These are phyloP conservation scores for Centropyge bicolor DNA, from an alignment of 2,797 vertebrate genomes.

Conservation along the genomic window DNA sequence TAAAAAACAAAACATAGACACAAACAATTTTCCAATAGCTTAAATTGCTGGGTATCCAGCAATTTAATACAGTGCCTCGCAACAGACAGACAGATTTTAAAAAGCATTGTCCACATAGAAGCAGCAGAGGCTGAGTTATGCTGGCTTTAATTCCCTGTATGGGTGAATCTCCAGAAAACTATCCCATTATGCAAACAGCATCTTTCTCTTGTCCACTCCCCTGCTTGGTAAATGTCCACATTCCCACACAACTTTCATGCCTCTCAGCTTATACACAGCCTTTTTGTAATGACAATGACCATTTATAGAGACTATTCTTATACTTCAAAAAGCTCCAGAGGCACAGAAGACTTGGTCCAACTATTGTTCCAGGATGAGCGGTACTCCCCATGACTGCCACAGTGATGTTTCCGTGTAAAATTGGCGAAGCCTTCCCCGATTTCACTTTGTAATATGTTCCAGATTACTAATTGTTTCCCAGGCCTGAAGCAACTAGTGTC, in stretches of 20 bases:
- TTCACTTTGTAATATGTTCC: neutral
- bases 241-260: neutral
- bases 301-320: neutral
- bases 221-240: neutral
- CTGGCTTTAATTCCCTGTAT: neutral
- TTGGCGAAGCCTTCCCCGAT: neutral
- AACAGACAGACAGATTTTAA: neutral
- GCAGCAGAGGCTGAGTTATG: neutral
- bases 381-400: neutral
- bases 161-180: neutral
- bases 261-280: neutral
- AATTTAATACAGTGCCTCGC: neutral
- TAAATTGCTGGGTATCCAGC: neutral
- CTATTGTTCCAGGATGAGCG: neutral
- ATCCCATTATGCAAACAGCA: neutral
- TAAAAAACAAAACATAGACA: too few relatives aligned
- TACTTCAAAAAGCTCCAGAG: neutral
- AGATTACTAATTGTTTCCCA: neutral
- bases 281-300: neutral
- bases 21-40: neutral
- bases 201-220: neutral
- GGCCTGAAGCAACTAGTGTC: slow-evolving; percentile 10
- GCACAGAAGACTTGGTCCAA: neutral
- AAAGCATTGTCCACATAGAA: neutral
- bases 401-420: neutral